phyloP scores from a whole-genome alignment of 2,797 vertebrate genomes.

The Sparus aurata region DNA sequence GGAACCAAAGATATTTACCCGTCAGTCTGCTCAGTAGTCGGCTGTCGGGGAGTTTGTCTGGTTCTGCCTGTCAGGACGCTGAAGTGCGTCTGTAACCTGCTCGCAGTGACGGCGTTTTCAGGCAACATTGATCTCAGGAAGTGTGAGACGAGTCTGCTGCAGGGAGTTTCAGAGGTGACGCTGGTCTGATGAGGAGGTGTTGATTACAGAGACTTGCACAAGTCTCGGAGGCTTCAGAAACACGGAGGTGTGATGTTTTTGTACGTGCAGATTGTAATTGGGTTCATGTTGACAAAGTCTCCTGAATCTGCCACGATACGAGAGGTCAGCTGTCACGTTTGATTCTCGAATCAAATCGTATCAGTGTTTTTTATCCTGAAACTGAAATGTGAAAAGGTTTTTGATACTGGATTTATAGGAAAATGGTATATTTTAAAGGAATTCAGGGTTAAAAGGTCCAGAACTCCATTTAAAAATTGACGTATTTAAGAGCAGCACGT shows the following conservation, averaged over 20 bases:
- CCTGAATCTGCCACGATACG: background rate
- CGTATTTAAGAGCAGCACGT: background rate
- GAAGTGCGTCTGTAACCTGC: slow-evolving; percentile 11
- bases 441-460: background rate
- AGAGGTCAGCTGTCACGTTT: background rate
- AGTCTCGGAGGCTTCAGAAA: background rate
- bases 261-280: slow-evolving; percentile 3
- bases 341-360: background rate
- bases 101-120: background rate
- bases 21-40: background rate
- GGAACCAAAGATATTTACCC: slow-evolving; percentile 20
- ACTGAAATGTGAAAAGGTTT: background rate
- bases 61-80: slow-evolving; percentile 13
- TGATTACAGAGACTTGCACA: slow-evolving; percentile 17
- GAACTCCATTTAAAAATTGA: background rate
- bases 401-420: background rate
- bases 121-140: slow-evolving; percentile 29
- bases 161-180: background rate
- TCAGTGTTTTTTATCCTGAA: background rate
- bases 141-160: slow-evolving; percentile 20
- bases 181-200: slow-evolving; percentile 34
- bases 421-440: background rate
- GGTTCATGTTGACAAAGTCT: background rate
- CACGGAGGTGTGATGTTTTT: background rate
- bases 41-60: background rate